These are phyloP conservation scores for Pachymerium ferrugineum DNA, from an alignment of 2,888 invertebrate species.

Conservation along the genomic window DNA sequence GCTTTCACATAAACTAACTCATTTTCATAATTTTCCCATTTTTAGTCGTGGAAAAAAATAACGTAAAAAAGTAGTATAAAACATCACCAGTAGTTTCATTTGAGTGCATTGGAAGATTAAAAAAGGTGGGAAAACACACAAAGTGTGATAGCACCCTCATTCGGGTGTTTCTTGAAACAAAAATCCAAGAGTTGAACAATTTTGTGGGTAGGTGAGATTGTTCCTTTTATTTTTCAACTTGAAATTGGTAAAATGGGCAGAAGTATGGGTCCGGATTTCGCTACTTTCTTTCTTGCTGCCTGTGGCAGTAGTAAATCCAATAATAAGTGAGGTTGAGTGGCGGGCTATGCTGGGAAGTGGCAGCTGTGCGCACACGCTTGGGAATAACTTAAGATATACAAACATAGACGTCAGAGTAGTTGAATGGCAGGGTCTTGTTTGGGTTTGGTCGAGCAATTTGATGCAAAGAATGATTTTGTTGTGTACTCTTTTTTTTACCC, in stretches of 20 bases:
- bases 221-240: neutral
- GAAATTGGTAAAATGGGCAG: neutral
- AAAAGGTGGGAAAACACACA: neutral
- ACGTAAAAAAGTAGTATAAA: neutral
- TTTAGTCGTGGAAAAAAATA: neutral
- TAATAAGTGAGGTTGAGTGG: conserved; percentile 24
- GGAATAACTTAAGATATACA: conserved; percentile 3
- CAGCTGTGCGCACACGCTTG: conserved; percentile 16
- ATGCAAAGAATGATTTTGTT: neutral
- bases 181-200: neutral
- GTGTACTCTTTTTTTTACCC: neutral
- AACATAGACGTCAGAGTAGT: neutral
- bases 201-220: neutral
- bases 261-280: neutral
- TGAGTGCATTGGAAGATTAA: neutral
- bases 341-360: conserved; percentile 19
- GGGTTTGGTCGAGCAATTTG: neutral
- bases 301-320: conserved; percentile 10
- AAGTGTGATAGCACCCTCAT: neutral
- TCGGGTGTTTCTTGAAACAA: neutral
- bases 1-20: neutral
- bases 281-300: conserved; percentile 16
- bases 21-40: neutral
- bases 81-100: neutral
- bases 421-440: conserved; percentile 19